Conservation (phyloP, 2,888 invertebrate species). For the Zootermopsis nevadensis region DNA sequence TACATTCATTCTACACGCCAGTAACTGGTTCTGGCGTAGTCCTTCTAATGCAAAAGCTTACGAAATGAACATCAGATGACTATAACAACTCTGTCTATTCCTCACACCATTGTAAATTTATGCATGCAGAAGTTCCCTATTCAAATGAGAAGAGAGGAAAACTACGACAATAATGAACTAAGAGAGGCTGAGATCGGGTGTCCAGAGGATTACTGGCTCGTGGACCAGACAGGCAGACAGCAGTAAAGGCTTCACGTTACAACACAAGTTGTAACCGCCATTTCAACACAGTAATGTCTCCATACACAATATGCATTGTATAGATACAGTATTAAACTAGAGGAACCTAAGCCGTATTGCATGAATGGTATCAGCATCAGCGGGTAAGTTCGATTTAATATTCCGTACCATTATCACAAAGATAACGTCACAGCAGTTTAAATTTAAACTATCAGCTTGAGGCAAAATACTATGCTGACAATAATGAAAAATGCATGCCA, state of each 20-base stretch:
- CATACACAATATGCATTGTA: constrained; percentile 9
- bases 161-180: constrained; percentile 22
- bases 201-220: constrained; percentile 1
- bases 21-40: constrained; percentile 6
- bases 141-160: constrained; percentile 26
- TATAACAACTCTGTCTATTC: constrained; percentile 9
- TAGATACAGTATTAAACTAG: constrained; percentile 3
- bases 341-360: not conserved
- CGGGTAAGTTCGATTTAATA: constrained; percentile 18
- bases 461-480: not conserved
- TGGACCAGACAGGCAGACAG: constrained; percentile 3
- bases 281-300: constrained; percentile 11
- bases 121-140: constrained; percentile 24
- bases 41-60: constrained; percentile 6
- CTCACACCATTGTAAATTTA: constrained; percentile 17
- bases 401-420: not conserved
- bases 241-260: constrained; percentile 10
- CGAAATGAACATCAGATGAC: constrained; percentile 26
- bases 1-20: not conserved
- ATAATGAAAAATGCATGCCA: not conserved
- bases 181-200: constrained; percentile 21
- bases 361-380: not conserved
- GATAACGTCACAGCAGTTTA: not conserved
- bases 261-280: constrained; percentile 8
- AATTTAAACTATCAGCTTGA: not conserved